A percentile compares a stretch with the other conserved stretches of the same genome.
Evolutionary conservation across 2,888 invertebrate species (phyloP).

Genomic region (Ischnus inquisitorius): DNA sequence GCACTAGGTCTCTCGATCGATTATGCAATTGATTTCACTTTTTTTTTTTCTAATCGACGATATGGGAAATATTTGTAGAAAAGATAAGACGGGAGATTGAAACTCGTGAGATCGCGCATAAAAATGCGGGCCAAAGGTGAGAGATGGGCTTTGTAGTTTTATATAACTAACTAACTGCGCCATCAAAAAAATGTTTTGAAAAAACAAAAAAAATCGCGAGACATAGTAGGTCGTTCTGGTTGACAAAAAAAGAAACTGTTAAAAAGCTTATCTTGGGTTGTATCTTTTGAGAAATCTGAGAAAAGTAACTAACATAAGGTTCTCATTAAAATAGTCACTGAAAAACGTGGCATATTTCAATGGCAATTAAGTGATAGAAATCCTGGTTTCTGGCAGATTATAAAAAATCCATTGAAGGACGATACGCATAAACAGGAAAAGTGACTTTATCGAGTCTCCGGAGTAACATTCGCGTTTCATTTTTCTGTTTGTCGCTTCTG

Average conservation of each 20-base stretch:
- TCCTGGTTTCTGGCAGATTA: neutral
- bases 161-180: neutral
- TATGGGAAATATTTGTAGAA: constrained; percentile 27
- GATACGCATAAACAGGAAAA: neutral
- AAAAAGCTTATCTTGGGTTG: neutral
- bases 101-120: neutral
- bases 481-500: constrained; percentile 35
- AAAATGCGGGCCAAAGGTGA: neutral
- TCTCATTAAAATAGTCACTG: too few relatives aligned
- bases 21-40: constrained; percentile 42
- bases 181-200: neutral
- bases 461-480: neutral
- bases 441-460: constrained; percentile 36
- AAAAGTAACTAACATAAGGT: too few relatives aligned
- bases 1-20: constrained; percentile 30
- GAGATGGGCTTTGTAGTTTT: neutral
- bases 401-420: constrained; percentile 16
- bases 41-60: neutral
- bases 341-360: too few relatives aligned
- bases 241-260: neutral
- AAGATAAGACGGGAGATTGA: constrained; percentile 12
- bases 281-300: neutral
- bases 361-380: neutral
- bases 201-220: neutral
- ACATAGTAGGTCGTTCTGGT: neutral